Conservation (phyloP, 2,888 invertebrate genomes). For the Abrostola triplasia region DNA sequence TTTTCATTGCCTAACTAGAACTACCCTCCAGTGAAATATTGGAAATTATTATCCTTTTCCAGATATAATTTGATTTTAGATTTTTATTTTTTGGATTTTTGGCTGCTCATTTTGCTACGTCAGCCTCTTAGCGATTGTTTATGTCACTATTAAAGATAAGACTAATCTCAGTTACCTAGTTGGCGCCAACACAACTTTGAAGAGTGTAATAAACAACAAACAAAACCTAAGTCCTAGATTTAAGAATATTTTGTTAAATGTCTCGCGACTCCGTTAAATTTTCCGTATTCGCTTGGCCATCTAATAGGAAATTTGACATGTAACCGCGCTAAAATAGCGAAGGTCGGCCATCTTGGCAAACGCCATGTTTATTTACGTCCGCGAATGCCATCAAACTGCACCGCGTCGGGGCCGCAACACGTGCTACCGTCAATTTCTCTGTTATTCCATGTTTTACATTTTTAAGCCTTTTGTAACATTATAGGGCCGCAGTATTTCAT, state of each 20-base stretch:
- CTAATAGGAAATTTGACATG: slow-evolving; percentile 73
- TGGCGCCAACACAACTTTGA: slow-evolving; percentile 20
- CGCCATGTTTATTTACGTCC: slow-evolving; percentile 86
- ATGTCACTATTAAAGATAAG: slow-evolving; percentile 12
- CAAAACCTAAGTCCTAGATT: slow-evolving; percentile 17
- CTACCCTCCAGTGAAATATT: background rate
- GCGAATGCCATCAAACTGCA: slow-evolving; percentile 84
- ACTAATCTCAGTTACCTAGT: slow-evolving; percentile 11
- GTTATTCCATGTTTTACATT: slow-evolving; percentile 43
- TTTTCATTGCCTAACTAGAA: background rate
- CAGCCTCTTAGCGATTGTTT: slow-evolving; percentile 5
- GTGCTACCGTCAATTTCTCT: slow-evolving; percentile 76
- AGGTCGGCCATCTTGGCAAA: slow-evolving; percentile 86
- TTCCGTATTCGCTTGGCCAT: slow-evolving; percentile 66
- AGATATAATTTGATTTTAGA: too few species aligned
- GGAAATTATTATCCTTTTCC: background rate
- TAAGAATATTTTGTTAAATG: slow-evolving; percentile 29
- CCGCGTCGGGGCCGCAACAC: slow-evolving; percentile 74
- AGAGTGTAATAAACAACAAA: slow-evolving; percentile 22
- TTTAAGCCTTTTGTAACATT: slow-evolving; percentile 9
- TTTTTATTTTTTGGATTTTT: too few species aligned
- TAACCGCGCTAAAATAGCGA: slow-evolving; percentile 82
- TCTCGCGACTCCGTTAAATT: slow-evolving; percentile 44
- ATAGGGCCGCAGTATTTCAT: background rate
- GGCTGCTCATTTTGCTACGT: background rate